Evolutionary conservation across 2,888 invertebrate genomes (phyloP).

Genomic region (Notodonta ziczac): DNA sequence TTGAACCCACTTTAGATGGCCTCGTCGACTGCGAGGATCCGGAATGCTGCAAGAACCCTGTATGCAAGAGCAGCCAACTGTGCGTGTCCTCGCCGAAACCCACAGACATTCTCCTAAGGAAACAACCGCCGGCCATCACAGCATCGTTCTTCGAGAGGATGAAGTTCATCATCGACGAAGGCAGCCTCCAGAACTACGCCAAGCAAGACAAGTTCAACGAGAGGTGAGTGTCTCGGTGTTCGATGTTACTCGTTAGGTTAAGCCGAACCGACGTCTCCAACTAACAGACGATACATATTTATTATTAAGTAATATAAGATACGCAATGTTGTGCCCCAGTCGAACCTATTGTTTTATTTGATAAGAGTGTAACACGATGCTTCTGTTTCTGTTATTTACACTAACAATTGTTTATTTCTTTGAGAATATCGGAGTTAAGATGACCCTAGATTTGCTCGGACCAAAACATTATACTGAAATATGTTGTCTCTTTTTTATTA

Average conservation of each 20-base stretch:
- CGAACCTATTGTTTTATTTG: constrained; percentile 84
- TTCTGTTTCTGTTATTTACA: constrained; percentile 68
- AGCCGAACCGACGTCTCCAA: constrained; percentile 19
- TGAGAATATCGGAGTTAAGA: constrained; percentile 40
- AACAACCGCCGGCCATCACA: constrained; percentile 98
- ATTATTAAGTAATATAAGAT: constrained; percentile 62
- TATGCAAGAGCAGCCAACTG: constrained; percentile 93
- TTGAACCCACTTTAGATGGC: constrained; percentile 88
- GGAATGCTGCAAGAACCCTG: constrained; percentile 95
- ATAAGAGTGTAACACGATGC: constrained; percentile 70
- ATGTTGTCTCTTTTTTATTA: too few relatives aligned
- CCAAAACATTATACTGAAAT: too few relatives aligned
- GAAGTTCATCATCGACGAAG: constrained; percentile 99
- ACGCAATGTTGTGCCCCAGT: constrained; percentile 94
- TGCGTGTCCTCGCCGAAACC: constrained; percentile 98
- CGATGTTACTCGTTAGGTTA: constrained; percentile 62
- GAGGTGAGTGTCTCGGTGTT: constrained; percentile 89
- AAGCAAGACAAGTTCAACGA: constrained; percentile 98
- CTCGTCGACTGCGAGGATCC: constrained; percentile 99
- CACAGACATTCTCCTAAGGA: constrained; percentile 96
- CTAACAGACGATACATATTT: constrained; percentile 47
- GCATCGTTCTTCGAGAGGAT: constrained; percentile 99
- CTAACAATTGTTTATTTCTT: constrained; percentile 49
- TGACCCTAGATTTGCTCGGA: constrained; percentile 44
- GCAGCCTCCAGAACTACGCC: constrained; percentile 98